phyloP scores from a whole-genome alignment of 2,797 vertebrate species.

The Neomorphus geoffroyi region DNA sequence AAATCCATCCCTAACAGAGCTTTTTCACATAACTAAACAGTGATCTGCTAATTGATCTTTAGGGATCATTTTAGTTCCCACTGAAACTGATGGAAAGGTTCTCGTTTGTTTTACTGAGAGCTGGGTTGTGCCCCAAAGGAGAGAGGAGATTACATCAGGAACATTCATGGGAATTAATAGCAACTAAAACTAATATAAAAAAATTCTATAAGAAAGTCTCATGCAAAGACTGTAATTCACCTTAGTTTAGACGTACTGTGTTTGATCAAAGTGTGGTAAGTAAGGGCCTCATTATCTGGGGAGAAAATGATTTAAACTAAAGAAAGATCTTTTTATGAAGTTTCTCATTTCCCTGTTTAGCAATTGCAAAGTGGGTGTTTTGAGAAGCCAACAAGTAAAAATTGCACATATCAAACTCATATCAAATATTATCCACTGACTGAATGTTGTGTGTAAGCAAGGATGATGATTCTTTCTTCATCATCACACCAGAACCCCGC shows the following conservation, averaged over 20 bases:
- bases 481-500: neutral
- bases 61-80: neutral
- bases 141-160: neutral
- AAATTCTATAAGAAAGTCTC: neutral
- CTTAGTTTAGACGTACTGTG: neutral
- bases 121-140: neutral
- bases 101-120: neutral
- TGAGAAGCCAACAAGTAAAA: neutral
- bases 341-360: neutral
- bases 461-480: neutral
- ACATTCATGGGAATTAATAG: neutral
- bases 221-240: neutral
- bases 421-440: neutral
- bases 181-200: neutral
- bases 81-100: neutral
- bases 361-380: neutral
- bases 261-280: neutral
- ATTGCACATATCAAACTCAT: neutral
- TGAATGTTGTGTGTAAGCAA: neutral
- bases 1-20: neutral
- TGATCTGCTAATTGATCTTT: neutral
- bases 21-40: neutral
- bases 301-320: neutral
- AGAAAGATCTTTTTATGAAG: neutral
- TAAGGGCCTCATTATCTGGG: neutral